phyloP scores from a whole-genome alignment of 2,113 vertebrate genomes.

The Uria lomvia region DNA sequence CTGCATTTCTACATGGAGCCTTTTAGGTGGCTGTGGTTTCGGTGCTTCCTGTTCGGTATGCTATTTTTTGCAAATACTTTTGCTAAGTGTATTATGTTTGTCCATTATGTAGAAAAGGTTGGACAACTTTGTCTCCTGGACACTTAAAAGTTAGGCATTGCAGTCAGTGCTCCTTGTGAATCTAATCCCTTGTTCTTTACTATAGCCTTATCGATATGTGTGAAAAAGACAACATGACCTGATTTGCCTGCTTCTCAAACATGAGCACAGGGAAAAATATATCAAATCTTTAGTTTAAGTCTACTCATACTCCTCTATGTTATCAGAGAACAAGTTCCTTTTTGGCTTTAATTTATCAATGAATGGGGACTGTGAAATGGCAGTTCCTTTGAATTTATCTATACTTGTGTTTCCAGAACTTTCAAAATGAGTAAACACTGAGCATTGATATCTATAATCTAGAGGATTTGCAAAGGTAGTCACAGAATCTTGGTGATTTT shows the following conservation, averaged over 20 bases:
- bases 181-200: background rate
- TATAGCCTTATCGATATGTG: fast-evolving
- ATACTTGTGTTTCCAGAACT: background rate
- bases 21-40: background rate
- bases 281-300: background rate
- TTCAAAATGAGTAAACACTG: background rate
- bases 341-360: background rate
- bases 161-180: background rate
- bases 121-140: background rate
- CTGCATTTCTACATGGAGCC: background rate
- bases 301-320: background rate
- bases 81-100: background rate
- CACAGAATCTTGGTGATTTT: background rate
- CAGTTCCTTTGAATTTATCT: background rate
- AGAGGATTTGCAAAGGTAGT: background rate
- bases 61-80: background rate
- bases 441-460: background rate
- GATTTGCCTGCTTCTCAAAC: background rate
- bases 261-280: background rate
- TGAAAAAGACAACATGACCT: background rate
- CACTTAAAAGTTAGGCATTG: background rate
- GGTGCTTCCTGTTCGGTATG: background rate
- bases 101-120: background rate
- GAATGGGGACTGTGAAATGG: background rate
- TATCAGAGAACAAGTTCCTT: background rate